phyloP scores from a whole-genome alignment of 2,888 invertebrate species.

The Perdita meconis region DNA sequence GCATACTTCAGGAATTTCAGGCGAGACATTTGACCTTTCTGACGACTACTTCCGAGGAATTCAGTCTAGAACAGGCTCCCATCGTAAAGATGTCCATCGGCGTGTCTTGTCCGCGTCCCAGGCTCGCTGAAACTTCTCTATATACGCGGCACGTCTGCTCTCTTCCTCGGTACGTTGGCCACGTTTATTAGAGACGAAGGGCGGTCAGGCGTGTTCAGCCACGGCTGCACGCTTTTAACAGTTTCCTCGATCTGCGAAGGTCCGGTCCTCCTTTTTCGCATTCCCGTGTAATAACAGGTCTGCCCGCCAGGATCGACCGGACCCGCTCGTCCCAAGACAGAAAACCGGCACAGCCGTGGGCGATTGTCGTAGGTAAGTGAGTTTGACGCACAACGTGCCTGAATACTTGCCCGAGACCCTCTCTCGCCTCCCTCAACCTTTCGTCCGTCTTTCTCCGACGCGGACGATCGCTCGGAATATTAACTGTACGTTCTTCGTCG shows the following conservation, averaged over 20 bases:
- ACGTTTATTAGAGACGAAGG: slow-evolving; percentile 71
- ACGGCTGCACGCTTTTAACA: slow-evolving; percentile 66
- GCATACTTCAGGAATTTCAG: too few relatives aligned
- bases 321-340: slow-evolving; percentile 72
- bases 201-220: slow-evolving; percentile 55
- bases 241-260: slow-evolving; percentile 69
- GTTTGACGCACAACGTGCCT: slow-evolving; percentile 69
- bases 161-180: slow-evolving; percentile 56
- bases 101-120: slow-evolving; percentile 27
- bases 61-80: slow-evolving; percentile 1
- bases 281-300: slow-evolving; percentile 79
- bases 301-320: slow-evolving; percentile 66
- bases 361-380: slow-evolving; percentile 81
- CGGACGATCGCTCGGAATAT: slow-evolving; percentile 19
- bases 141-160: slow-evolving; percentile 49
- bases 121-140: slow-evolving; percentile 36
- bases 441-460: neutral
- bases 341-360: slow-evolving; percentile 76
- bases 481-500: neutral
- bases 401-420: slow-evolving; percentile 36
- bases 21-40: neutral
- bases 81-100: slow-evolving; percentile 46
- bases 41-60: slow-evolving; percentile 15
- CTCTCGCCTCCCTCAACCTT: neutral
- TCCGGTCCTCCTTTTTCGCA: slow-evolving; percentile 75